phyloP scores from a whole-genome alignment of 2,888 invertebrate genomes.

The Chymomyza caudatula region DNA sequence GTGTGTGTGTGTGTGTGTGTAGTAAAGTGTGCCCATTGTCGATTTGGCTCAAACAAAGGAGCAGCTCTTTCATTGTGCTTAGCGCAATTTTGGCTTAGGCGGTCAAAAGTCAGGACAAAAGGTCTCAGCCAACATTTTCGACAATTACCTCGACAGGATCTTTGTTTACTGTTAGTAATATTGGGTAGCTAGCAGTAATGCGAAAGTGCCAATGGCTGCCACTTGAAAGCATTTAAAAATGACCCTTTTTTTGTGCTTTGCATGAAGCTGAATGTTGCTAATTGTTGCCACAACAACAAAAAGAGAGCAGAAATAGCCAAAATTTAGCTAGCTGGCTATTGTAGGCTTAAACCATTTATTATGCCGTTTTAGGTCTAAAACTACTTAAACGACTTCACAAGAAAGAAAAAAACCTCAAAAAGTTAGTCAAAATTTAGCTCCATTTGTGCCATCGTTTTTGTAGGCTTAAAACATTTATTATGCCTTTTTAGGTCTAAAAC shows the following conservation, averaged over 20 bases:
- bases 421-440: background rate
- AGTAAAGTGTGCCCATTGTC: background rate
- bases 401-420: too few species aligned
- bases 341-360: background rate
- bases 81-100: slow-evolving; percentile 1
- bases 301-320: background rate
- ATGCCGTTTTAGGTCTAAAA: too few species aligned
- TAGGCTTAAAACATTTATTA: background rate
- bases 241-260: background rate
- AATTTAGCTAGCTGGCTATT: background rate
- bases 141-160: background rate
- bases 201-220: background rate
- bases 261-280: background rate
- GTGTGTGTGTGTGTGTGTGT: background rate
- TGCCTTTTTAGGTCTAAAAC: too few species aligned
- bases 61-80: background rate
- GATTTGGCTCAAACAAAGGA: slow-evolving; percentile 1
- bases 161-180: background rate
- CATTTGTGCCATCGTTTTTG: background rate
- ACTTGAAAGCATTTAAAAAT: slow-evolving; percentile 3
- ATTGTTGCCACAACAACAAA: slow-evolving; percentile 2
- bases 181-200: background rate
- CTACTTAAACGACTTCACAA: too few species aligned
- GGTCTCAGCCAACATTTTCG: background rate
- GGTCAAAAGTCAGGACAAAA: slow-evolving; percentile 3